Base-by-base conservation (phyloP, 2,888 invertebrate genomes). In the Drosophila setosimentum region DNA sequence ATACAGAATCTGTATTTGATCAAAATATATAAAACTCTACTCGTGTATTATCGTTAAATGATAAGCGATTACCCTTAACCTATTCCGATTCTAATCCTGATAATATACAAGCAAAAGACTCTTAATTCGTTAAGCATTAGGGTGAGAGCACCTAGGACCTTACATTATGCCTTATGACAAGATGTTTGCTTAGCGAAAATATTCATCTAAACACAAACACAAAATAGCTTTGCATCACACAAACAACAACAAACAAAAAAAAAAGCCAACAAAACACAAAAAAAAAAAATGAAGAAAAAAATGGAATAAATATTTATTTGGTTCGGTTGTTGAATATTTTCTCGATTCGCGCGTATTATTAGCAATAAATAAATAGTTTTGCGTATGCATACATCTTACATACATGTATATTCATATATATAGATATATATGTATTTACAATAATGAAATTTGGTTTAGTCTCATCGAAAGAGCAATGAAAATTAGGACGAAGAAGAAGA, bases 321-420 rank as follows among this genome's bases (percentile, higher is more conserved):
- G 57, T 77, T 68, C 71, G 74, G 68, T 74, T 66, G 73, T 73
- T 77, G 57, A 64, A 63, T 66, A 49, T 61, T 67, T 74, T 72
- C 63, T 71, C 58, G 64, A 66, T 73, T 78, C 68, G 70, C 73
- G 83, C 79, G 81, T 78, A 85, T 85, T 85, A 89, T 78, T 85
- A 89, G 90, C 90, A 89, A 85, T 85, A 89, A 77, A 71, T 54
- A 70, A 68, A 71, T 54, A 65, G 66, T 48, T 70, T 72, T 66
- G 64, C 59, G 75, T 73, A 68, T 73, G 72, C 69, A 76, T 62
- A n/a, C 29, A 61, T 60, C 48, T 24, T n/a, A 57, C 49, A 62
- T 24, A 68, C 40, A 68, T 42, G 11, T 42, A 13, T 42, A 42
- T 21, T 21, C 21, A 42, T 42, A 42, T 21, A n/a, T 40, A n/a